phyloP scores from a whole-genome alignment of 2,888 invertebrate genomes.

The Metacarcinus magister region DNA sequence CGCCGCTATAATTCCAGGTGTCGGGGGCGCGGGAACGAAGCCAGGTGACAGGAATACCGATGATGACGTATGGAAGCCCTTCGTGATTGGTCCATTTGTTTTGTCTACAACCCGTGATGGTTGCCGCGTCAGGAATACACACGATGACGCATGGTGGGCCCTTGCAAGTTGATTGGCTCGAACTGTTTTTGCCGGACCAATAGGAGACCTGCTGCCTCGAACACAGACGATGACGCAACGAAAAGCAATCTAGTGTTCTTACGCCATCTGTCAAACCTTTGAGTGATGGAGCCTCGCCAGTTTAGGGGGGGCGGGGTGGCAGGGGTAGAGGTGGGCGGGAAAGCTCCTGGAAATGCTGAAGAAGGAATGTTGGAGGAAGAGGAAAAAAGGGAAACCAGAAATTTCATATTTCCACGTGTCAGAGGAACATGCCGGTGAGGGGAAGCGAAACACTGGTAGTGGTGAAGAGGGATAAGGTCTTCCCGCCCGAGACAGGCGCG shows the following conservation, averaged over 20 bases:
- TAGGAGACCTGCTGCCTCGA: neutral
- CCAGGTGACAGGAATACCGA: conserved; percentile 78
- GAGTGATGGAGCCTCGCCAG: conserved; percentile 55
- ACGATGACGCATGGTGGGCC: conserved; percentile 56
- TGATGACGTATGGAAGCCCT: conserved; percentile 76
- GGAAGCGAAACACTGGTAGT: neutral
- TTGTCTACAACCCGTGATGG: conserved; percentile 71
- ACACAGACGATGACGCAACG: conserved; percentile 61
- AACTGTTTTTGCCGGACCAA: conserved; percentile 34
- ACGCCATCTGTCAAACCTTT: conserved; percentile 64
- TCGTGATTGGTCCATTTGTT: conserved; percentile 79
- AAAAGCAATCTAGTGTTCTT: conserved; percentile 66
- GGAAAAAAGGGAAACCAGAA: conserved; percentile 16
- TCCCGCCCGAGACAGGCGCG: neutral
- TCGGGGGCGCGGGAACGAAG: conserved; percentile 74
- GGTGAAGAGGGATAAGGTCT: neutral
- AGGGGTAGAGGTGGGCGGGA: neutral
- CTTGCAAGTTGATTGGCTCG: conserved; percentile 59
- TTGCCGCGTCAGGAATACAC: conserved; percentile 61
- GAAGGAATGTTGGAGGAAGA: neutral
- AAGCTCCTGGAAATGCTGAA: neutral
- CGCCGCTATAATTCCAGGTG: conserved; percentile 72
- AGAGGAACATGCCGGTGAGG: neutral
- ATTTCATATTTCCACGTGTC: neutral
- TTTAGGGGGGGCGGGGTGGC: neutral